Percentiles rank a stretch among this genome's conserved stretches.
These are phyloP conservation scores for Pseudomyrmex flavicornis DNA, from an alignment of 1,140 invertebrate species.

Conservation along the genomic window DNA sequence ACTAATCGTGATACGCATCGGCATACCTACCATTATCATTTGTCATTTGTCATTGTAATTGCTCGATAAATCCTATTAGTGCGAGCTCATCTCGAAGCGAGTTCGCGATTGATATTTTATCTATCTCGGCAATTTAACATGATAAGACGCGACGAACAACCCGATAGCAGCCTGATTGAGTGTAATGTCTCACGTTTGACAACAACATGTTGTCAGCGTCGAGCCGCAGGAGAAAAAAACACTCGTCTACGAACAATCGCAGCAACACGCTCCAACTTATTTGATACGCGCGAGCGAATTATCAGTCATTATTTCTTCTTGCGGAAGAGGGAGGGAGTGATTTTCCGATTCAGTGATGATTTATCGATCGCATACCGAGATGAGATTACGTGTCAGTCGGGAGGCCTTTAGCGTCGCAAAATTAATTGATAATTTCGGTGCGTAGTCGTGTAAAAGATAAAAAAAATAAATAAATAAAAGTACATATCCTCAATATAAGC, in stretches of 20 bases:
- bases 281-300: slow-evolving; percentile 57
- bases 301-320: slow-evolving; percentile 59
- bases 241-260: background rate
- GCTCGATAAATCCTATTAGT: background rate
- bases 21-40: background rate
- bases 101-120: slow-evolving; percentile 57
- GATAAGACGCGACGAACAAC: slow-evolving; percentile 55
- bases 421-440: slow-evolving; percentile 57
- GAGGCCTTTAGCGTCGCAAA: slow-evolving; percentile 26
- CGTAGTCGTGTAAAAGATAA: background rate
- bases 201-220: no score
- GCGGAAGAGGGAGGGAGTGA: slow-evolving; percentile 33
- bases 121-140: slow-evolving; percentile 14
- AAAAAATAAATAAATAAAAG: background rate
- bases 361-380: slow-evolving; percentile 61
- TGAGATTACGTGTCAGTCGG: slow-evolving; percentile 58
- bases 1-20: background rate
- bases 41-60: background rate
- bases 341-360: slow-evolving; percentile 56
- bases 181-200: no score
- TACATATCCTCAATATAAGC: no score
- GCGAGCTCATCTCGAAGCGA: slow-evolving; percentile 45
- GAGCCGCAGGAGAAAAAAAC: slow-evolving; percentile 31
- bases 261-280: slow-evolving; percentile 19
- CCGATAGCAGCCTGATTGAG: slow-evolving; percentile 6